A percentile compares a stretch with the other conserved stretches of the same genome.
Conservation (phyloP, 92 coral and sea anemone genomes). For the Paramuricea clavata region DNA sequence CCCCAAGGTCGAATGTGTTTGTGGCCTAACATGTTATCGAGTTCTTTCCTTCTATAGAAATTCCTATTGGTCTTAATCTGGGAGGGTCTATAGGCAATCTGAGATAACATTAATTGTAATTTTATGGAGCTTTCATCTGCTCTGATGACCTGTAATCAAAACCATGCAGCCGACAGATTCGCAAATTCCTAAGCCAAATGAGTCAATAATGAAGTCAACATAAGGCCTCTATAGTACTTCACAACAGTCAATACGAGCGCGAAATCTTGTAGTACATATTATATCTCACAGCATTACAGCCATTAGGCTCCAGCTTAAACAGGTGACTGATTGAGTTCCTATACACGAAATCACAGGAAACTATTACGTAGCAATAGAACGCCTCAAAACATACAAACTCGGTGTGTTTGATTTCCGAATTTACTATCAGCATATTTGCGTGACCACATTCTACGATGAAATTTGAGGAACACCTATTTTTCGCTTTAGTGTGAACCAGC, state of each 20-base stretch:
- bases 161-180: constrained; percentile 30
- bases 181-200: constrained; percentile 17
- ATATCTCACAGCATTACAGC: no score
- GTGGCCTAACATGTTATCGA: constrained; percentile 22
- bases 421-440: not conserved
- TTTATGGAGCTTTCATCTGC: constrained; percentile 57
- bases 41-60: constrained; percentile 34
- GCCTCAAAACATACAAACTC: constrained; percentile 4
- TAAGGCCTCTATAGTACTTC: constrained; percentile 1
- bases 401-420: not conserved
- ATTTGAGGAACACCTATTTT: not conserved
- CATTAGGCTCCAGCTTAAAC: no score
- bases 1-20: not conserved
- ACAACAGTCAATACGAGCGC: not conserved
- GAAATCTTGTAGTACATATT: constrained; percentile 12
- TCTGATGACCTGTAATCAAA: constrained; percentile 47
- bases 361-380: constrained; percentile 1
- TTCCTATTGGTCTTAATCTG: constrained; percentile 39
- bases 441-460: not conserved
- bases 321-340: no score
- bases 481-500: not conserved
- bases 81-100: constrained; percentile 58
- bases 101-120: constrained; percentile 57
- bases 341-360: not conserved
- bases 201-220: constrained; percentile 38